Percentiles rank a stretch among this genome's conserved stretches.
These are phyloP conservation scores for Oreochromis mossambicus DNA, from an alignment of 2,797 vertebrate genomes.

Conservation along the genomic window DNA sequence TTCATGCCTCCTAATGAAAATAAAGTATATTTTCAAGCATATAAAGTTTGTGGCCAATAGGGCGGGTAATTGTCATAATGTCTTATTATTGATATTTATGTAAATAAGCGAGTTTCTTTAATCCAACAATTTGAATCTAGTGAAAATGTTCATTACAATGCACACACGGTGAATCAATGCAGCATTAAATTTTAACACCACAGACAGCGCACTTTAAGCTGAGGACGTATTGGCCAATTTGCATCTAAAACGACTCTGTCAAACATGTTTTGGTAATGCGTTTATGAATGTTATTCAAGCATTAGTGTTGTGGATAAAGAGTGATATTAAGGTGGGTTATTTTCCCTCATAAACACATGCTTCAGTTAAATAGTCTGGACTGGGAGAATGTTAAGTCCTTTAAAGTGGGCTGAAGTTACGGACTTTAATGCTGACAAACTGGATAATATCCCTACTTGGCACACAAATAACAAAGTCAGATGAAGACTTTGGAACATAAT, in stretches of 20 bases:
- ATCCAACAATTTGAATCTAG: constrained; percentile 60
- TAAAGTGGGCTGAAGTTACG: background rate
- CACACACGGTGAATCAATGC: constrained; percentile 32
- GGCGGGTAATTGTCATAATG: constrained; percentile 76
- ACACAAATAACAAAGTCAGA: background rate
- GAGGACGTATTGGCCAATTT: constrained; percentile 52
- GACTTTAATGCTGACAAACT: constrained; percentile 3
- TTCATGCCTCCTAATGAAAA: constrained; percentile 81
- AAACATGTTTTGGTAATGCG: constrained; percentile 56
- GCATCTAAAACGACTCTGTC: constrained; percentile 61
- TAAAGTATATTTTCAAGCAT: constrained; percentile 79
- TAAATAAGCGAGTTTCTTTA: constrained; percentile 71
- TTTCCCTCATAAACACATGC: background rate
- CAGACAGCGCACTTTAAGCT: constrained; percentile 23
- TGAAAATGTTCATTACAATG: constrained; percentile 44
- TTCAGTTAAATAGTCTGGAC: background rate
- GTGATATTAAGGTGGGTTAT: constrained; percentile 38
- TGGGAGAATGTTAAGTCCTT: background rate
- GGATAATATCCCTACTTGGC: background rate
- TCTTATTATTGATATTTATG: constrained; percentile 78
- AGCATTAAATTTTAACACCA: constrained; percentile 33
- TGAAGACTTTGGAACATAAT: background rate
- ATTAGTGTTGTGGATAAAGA: constrained; percentile 39
- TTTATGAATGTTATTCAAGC: constrained; percentile 55
- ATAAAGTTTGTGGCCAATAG: constrained; percentile 75